phyloP scores from a whole-genome alignment of 2,888 invertebrate genomes.

The Physocephala rufipes region DNA sequence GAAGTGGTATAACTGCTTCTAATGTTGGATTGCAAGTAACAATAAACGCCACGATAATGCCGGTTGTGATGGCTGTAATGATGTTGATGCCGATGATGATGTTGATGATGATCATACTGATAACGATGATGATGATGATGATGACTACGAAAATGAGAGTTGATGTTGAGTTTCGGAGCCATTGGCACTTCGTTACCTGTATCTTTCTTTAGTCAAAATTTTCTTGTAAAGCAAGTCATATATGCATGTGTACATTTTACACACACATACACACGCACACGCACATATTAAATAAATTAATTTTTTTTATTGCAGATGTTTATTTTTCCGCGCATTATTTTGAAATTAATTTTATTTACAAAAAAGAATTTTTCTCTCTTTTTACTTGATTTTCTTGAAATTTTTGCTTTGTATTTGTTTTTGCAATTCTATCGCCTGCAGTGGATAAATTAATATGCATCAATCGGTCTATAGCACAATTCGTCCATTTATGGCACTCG shows the following conservation, averaged over 20 bases:
- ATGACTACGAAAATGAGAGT: conserved; percentile 26
- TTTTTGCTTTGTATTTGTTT: not conserved
- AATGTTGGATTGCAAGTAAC: no score
- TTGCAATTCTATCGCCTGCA: conserved; percentile 25
- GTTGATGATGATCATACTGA: no score
- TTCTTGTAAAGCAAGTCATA: not conserved
- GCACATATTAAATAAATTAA: not conserved
- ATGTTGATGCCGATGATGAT: conserved; percentile 6
- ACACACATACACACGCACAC: not conserved
- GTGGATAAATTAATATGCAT: conserved; percentile 11
- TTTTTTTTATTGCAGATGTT: not conserved
- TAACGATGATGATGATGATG: conserved; percentile 1
- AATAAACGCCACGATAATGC: no score
- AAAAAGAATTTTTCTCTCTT: not conserved
- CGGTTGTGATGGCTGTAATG: conserved; percentile 19
- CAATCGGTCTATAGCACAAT: not conserved
- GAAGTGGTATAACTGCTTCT: not conserved
- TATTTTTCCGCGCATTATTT: no score
- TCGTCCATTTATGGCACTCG: not conserved
- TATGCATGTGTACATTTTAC: not conserved
- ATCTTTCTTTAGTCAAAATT: not conserved
- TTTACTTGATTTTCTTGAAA: not conserved
- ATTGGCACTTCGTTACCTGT: not conserved
- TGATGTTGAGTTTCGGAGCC: not conserved
- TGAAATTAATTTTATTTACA: no score